Evolutionary conservation across 1,140 invertebrate species (phyloP), one percentile per base, ranked within the genome.

Genomic region (Scaptomyza graminum): DNA sequence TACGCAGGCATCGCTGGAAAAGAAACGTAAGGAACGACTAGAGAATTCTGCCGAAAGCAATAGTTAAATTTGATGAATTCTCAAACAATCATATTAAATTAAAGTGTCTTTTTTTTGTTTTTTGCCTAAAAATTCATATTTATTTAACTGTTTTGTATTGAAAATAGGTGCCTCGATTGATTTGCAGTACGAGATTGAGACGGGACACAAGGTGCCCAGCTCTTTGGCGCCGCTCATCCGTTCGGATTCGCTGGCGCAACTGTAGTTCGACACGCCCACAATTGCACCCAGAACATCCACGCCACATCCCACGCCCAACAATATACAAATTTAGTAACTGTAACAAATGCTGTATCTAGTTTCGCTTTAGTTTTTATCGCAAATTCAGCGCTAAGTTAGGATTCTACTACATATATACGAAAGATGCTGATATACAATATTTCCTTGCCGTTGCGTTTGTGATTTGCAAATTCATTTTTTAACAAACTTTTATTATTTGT

Each of bases 221-320:
- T 94, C 96, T 22, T 92, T 96, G 88, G 96, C 96, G 74, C 96
- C 96, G 44, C 93, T 96, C 82, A 96, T 96, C 94, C 95, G 94
- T 91, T 94, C 95, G 39, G 95, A 95, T 90, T 95, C 95, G 16
- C 94, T 95, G 41, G 95, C 95, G 55, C 94, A 94, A 66, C 94
- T 95, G 92, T 95, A 94, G 93, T 83, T 60, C 39, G 55, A 56
- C 64, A 31, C 18, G 60, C 34, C 49, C 59, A 74, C 25, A 62
- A 51, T 41, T 22, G 18, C 62, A 54, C 59, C 16, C 49, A 67
- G 12, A 65, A 12, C n/a, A n/a, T n/a, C 54, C 47, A 61, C 37
- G 51, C 60, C 37, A 57, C 8, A 34, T 6, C 31, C 50, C n/a
- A 37, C 9, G 57, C 43, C 73, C 46, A 54, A 41, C 39, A 43